Base-by-base conservation (phyloP, 2,797 vertebrate genomes). In the Tenualosa thibaudeaui region DNA sequence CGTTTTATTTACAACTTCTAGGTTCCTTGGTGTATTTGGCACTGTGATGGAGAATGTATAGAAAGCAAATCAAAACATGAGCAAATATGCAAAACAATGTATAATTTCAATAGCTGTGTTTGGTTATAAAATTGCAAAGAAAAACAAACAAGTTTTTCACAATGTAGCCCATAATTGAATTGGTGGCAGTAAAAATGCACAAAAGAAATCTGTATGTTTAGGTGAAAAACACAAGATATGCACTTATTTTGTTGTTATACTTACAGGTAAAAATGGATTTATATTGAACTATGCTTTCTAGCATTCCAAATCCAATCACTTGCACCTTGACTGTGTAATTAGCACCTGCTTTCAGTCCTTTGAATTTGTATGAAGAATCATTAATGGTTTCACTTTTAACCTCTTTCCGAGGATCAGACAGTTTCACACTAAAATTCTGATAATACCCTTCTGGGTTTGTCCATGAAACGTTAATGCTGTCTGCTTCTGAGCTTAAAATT, bases 1-100 rank as follows among this genome's bases (percentile, higher is more conserved):
- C 8, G 2, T 5, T 0, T 0, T 0, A 0, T 0, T 0, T 0
- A 0, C 0, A 3, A 8, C 8, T 0, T 0, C 0, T 10, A 0
- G 0, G 0, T 22, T 0, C 10, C 0, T 7, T 0, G 93, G 93
- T 0, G 0, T 0, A 0, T 0, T 0, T 0, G 92, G 93, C 17
- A 0, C 95, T 95, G 62, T 7, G n/a, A 75, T 81, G 9, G 3
- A 10, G 26, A 86, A 43, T 58, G 65, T 0, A 81, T 37, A 0
- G 31, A 31, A 49, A 49, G 7, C 46, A 83, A 86, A 40, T 15
- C 19, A 54, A 54, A 82, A 43, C 62, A 13, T 49, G 46, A 8
- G 46, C 13, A 2, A n/a, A 82, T 43, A 81, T 43, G 40, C 10
- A 60, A 0, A 1, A 46, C 60, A 49, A 40, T 9, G 31, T 31